phyloP scores from a whole-genome alignment of 2,797 vertebrate species.

The Acanthiza pusilla region DNA sequence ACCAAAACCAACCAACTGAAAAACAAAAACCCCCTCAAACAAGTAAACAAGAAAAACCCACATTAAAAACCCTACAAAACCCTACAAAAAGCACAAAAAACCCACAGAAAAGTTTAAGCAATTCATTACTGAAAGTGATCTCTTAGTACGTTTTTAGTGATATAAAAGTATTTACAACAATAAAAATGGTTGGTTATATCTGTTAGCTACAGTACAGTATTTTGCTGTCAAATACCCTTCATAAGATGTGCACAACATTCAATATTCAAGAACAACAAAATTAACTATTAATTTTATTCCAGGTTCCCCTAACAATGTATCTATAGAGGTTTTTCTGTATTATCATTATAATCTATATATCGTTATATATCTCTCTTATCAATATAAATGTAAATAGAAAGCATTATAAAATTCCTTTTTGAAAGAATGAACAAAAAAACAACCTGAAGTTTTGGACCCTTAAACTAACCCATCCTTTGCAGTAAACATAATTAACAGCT shows the following conservation, averaged over 20 bases:
- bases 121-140: not conserved
- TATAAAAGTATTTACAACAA: not conserved
- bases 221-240: not conserved
- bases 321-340: not conserved
- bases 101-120: not conserved
- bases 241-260: not conserved
- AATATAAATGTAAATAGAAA: not conserved
- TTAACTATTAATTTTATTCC: not conserved
- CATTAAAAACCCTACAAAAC: not conserved
- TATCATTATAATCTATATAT: not conserved
- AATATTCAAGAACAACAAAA: conserved; percentile 37
- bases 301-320: not conserved
- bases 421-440: not conserved
- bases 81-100: not conserved
- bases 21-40: not conserved
- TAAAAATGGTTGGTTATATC: not conserved
- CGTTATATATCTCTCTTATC: not conserved
- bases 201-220: not conserved
- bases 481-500: not conserved
- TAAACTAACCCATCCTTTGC: not conserved
- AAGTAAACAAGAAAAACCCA: not conserved
- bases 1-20: too few species aligned
- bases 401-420: not conserved
- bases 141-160: not conserved
- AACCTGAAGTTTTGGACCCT: not conserved